Percentiles rank a stretch among this genome's conserved stretches.
Conservation (phyloP, 2,888 invertebrate genomes). For the Pandemis heparana region DNA sequence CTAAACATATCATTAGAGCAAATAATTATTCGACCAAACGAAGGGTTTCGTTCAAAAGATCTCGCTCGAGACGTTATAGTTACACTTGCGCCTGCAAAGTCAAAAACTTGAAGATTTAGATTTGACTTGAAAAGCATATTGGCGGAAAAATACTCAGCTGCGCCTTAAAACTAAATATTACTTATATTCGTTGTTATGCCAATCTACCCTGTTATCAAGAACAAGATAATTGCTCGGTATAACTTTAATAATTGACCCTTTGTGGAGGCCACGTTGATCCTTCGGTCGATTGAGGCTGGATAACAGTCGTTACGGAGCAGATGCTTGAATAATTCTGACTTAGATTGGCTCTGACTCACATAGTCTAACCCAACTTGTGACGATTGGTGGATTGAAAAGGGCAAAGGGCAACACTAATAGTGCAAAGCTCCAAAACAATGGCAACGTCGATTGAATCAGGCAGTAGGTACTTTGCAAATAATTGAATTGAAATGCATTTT, state of each 20-base stretch:
- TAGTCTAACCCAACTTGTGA: slow-evolving; percentile 11
- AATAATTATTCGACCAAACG: no score
- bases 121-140: neutral
- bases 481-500: no score
- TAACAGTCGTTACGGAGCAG: slow-evolving; percentile 19
- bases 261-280: slow-evolving; percentile 20
- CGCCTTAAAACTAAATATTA: neutral
- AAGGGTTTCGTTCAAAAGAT: no score
- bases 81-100: neutral
- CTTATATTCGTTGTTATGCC: slow-evolving; percentile 1
- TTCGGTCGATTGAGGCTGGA: slow-evolving; percentile 15
- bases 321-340: slow-evolving; percentile 27
- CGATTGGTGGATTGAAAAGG: neutral
- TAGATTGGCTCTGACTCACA: slow-evolving; percentile 9
- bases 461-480: no score
- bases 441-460: no score
- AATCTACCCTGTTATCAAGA: slow-evolving; percentile 20
- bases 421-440: neutral
- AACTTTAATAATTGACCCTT: slow-evolving; percentile 37
- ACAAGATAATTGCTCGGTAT: slow-evolving; percentile 32
- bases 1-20: no score
- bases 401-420: neutral
- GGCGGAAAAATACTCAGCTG: neutral
- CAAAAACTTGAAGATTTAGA: neutral
- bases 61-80: no score